Evolutionary conservation across 2,888 invertebrate genomes (phyloP).

Genomic region (Ectemnius cavifrons): DNA sequence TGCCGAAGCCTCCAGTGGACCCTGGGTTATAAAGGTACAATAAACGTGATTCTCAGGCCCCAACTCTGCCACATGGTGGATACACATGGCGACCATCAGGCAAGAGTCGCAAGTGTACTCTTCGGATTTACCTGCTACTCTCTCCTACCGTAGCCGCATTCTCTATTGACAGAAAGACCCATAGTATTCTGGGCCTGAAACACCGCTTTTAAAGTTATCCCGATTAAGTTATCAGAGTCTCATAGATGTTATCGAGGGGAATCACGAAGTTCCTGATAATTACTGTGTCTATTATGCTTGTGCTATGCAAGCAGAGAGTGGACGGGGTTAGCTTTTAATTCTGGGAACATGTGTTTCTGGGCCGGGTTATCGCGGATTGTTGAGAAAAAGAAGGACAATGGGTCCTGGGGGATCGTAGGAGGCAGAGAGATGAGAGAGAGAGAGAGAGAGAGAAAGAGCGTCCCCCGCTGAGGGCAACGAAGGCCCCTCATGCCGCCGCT

Average conservation of each 20-base stretch:
- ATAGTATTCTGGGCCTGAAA: too few relatives aligned
- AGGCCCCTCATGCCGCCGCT: constrained; percentile 50
- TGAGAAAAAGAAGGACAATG: constrained; percentile 43
- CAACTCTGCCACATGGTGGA: background rate
- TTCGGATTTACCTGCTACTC: constrained; percentile 4
- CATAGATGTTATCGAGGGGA: too few relatives aligned
- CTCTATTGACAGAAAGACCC: too few relatives aligned
- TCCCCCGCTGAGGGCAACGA: constrained; percentile 61
- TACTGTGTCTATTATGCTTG: too few relatives aligned
- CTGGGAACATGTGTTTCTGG: constrained; percentile 1
- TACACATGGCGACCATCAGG: constrained; percentile 6
- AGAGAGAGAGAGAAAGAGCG: too few relatives aligned
- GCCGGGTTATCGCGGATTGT: constrained; percentile 16
- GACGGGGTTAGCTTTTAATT: background rate
- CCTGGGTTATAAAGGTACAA: background rate
- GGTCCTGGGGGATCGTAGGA: constrained; percentile 32
- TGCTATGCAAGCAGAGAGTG: too few relatives aligned
- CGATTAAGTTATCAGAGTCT: too few relatives aligned
- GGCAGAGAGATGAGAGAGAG: background rate
- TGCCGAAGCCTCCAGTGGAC: too few relatives aligned
- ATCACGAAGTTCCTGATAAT: too few relatives aligned
- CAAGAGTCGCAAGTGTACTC: constrained; percentile 2
- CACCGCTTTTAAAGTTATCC: too few relatives aligned
- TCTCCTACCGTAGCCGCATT: too few relatives aligned
- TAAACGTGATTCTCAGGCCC: background rate